Evolutionary conservation across 2,113 vertebrate genomes (phyloP).

Genomic region (Poeciliopsis occidentalis): DNA sequence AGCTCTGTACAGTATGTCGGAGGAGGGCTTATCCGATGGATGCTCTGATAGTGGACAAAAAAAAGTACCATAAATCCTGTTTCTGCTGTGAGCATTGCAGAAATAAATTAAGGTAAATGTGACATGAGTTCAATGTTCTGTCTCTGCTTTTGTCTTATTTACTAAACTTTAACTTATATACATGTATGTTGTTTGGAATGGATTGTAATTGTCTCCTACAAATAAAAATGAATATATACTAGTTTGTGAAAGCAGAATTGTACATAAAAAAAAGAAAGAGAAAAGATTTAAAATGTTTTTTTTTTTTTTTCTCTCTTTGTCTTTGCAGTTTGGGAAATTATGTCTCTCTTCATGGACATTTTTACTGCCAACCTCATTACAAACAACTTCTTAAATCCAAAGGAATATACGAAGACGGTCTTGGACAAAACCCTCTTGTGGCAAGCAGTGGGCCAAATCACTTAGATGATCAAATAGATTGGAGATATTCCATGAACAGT

Average conservation of each 20-base stretch:
- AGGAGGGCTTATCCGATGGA: conserved; percentile 97
- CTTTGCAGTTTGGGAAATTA: conserved; percentile 91
- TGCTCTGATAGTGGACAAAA: conserved; percentile 90
- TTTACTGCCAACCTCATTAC: conserved; percentile 95
- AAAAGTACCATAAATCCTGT: conserved; percentile 98
- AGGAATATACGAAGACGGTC: conserved; percentile 92
- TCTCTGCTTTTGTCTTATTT: neutral
- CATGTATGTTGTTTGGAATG: neutral
- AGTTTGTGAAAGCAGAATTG: conserved; percentile 2
- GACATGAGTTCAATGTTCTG: neutral
- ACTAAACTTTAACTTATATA: neutral
- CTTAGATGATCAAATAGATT: conserved; percentile 61
- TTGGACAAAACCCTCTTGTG: conserved; percentile 84
- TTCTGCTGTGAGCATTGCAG: conserved; percentile 93
- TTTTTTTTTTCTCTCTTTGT: neutral
- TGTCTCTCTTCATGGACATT: conserved; percentile 93
- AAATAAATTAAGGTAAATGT: conserved; percentile 90
- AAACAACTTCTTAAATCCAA: conserved; percentile 96
- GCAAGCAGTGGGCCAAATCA: conserved; percentile 55
- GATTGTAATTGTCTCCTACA: neutral
- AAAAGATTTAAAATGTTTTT: too few relatives aligned
- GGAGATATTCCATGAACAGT: conserved; percentile 73
- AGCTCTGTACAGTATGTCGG: conserved; percentile 89
- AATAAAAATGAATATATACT: neutral
- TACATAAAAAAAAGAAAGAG: too few relatives aligned